These are phyloP conservation scores for Aromia moschata DNA, from an alignment of 2,888 invertebrate species.

Conservation along the genomic window DNA sequence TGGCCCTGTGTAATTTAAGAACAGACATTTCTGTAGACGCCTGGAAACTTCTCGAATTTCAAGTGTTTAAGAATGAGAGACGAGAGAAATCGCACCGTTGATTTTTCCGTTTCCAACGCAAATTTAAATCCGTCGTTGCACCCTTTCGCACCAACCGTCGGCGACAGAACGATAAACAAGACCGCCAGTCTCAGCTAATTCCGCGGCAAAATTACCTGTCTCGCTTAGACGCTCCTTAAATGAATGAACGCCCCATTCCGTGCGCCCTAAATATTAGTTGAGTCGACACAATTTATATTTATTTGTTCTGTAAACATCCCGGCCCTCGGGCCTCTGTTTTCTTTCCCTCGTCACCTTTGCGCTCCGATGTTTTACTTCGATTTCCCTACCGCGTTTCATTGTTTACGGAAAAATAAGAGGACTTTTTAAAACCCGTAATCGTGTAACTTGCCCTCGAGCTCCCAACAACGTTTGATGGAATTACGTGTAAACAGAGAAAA, in stretches of 20 bases:
- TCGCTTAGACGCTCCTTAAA: not conserved
- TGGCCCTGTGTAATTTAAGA: no score
- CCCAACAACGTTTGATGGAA: slow-evolving; percentile 26
- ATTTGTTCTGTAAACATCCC: slow-evolving; percentile 21
- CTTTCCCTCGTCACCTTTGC: slow-evolving; percentile 6
- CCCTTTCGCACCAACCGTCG: not conserved
- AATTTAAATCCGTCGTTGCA: no score
- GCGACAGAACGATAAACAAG: not conserved
- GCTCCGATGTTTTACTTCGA: slow-evolving; percentile 13
- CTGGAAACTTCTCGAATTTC: no score
- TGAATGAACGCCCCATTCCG: not conserved
- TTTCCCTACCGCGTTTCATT: slow-evolving; percentile 15
- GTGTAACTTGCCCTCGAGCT: slow-evolving; percentile 17
- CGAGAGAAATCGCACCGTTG: no score
- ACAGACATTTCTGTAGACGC: no score
- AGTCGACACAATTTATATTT: slow-evolving; percentile 3
- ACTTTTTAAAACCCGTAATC: slow-evolving; percentile 23
- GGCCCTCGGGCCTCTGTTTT: not conserved
- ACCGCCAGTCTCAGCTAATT: not conserved
- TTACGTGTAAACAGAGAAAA: slow-evolving; percentile 31
- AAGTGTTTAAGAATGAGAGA: no score
- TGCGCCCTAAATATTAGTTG: not conserved
- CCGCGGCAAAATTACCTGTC: not conserved
- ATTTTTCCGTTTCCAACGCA: no score
- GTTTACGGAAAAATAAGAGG: slow-evolving; percentile 29